Conservation (phyloP, 2,888 invertebrate genomes). For the Pristionchus mayeri region DNA sequence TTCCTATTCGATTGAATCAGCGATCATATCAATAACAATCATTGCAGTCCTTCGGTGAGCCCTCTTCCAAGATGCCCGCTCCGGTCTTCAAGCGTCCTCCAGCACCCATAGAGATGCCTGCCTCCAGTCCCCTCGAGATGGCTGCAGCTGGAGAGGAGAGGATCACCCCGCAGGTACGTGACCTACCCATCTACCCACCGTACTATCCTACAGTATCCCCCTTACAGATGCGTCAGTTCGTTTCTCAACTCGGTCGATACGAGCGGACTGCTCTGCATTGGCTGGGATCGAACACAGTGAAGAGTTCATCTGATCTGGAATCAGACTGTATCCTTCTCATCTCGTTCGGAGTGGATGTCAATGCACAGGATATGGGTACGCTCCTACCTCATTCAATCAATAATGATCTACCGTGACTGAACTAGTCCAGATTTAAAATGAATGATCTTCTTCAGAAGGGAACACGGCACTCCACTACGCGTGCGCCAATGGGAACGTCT, state of each 20-base stretch:
- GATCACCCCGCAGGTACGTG: too few species aligned
- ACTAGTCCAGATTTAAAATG: not conserved
- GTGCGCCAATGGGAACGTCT: not conserved
- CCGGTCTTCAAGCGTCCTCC: conserved; percentile 17
- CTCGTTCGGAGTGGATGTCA: conserved; percentile 19
- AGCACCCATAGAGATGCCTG: not conserved
- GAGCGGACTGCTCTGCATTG: conserved; percentile 2
- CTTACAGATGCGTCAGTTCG: not conserved
- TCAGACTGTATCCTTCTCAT: not conserved
- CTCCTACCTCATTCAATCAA: not conserved
- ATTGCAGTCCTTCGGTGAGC: not conserved
- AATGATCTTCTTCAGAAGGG: not conserved
- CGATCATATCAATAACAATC: not conserved
- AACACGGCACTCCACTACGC: conserved; percentile 41
- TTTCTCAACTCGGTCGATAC: not conserved
- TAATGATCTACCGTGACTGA: not conserved
- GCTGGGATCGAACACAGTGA: not conserved
- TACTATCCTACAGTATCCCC: not conserved
- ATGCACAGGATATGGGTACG: conserved; percentile 11
- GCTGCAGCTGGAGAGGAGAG: not conserved
- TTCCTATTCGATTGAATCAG: too few species aligned
- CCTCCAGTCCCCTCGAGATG: not conserved
- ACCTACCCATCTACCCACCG: not conserved
- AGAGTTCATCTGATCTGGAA: not conserved
- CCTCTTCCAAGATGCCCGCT: not conserved